Base-by-base conservation (phyloP, 2,797 vertebrate species). In the Sebastes cheni region DNA sequence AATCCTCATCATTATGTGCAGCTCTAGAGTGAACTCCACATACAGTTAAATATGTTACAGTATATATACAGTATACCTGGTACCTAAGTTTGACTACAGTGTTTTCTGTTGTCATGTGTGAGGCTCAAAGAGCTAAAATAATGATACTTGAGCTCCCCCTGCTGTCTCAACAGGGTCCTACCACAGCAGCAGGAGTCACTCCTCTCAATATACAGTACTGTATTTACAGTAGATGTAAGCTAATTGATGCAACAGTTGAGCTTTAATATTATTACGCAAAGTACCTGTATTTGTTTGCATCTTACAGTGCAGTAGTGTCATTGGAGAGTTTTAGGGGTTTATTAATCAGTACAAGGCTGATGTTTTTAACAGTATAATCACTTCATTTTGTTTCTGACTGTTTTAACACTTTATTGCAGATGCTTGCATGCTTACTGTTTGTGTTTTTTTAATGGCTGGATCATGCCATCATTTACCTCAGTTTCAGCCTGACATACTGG, bases 121-220 rank as follows among this genome's bases (percentile, higher is more conserved):
- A 65, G 32, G 62, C 34, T 65, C 62, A 65, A 72, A 32, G 39
- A 79, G 39, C 6, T 14, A 11, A 34, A 36, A 25, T 11, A 14
- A 29, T 27, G 6, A 66, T 12, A 18, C 80, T 77, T 29, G 9
- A 72, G 84, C 76, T 60, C 86, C 83, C 78, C 54, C 75, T 1
- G 5, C 65, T 88, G 86, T 74, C 75, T 73, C 25, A 61, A 11
- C 34, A 67, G 25, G 23, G 20, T 68, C 29, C 14, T 4, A 23
- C 12, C 9, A 27, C 39, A 55, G 7, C 29, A 52, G 29, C 30
- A 60, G 30, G 55, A 46, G 8, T 8, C 54, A n/a, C 5, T 14
- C 8, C 14, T n/a, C 25, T 56, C 27, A 23, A 1, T 60, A 6
- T 18, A 5, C 18, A 56, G 30, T 67, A 25, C 27, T 25, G 6